These are phyloP conservation scores for Dendroctonus ponderosae DNA, from an alignment of 1,140 invertebrate species.

Conservation along the genomic window DNA sequence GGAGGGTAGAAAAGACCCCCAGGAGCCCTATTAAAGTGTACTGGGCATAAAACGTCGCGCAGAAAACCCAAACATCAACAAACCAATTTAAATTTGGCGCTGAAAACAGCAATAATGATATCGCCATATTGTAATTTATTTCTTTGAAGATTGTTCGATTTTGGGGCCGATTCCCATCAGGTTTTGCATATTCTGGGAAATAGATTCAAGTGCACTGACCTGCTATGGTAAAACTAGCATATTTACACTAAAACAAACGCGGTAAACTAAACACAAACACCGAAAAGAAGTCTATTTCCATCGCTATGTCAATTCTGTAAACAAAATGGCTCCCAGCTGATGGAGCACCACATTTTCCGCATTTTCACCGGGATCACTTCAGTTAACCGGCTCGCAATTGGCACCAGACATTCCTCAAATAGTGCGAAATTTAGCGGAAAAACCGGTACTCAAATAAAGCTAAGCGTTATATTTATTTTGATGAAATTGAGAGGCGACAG, in stretches of 20 bases:
- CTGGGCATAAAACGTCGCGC: too few species aligned
- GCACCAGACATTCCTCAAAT: neutral
- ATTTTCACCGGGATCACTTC: slow-evolving; percentile 4
- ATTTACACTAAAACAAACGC: slow-evolving; percentile 27
- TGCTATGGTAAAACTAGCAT: slow-evolving; percentile 31
- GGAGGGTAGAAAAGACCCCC: too few species aligned
- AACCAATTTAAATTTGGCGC: slow-evolving; percentile 40
- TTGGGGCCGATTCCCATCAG: too few species aligned
- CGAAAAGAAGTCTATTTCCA: slow-evolving; percentile 45
- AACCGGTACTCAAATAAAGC: neutral
- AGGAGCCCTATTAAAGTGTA: too few species aligned
- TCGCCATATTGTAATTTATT: slow-evolving; percentile 33
- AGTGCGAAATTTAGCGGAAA: neutral
- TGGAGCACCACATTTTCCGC: slow-evolving; percentile 39
- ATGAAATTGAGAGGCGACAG: slow-evolving; percentile 27
- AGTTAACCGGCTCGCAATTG: neutral
- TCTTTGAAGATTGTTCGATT: too few species aligned
- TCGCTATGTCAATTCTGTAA: slow-evolving; percentile 45
- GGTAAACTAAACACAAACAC: slow-evolving; percentile 30
- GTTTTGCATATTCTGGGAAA: too few species aligned
- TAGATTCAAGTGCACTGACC: slow-evolving; percentile 15
- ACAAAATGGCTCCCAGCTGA: slow-evolving; percentile 49
- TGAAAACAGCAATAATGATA: slow-evolving; percentile 36
- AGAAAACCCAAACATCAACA: too few species aligned
- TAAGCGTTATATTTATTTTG: slow-evolving; percentile 19